Percentiles rank a stretch among this genome's conserved stretches.
These are phyloP conservation scores for Coregonus ussuriensis DNA, from an alignment of 2,797 vertebrate genomes.

Conservation along the genomic window DNA sequence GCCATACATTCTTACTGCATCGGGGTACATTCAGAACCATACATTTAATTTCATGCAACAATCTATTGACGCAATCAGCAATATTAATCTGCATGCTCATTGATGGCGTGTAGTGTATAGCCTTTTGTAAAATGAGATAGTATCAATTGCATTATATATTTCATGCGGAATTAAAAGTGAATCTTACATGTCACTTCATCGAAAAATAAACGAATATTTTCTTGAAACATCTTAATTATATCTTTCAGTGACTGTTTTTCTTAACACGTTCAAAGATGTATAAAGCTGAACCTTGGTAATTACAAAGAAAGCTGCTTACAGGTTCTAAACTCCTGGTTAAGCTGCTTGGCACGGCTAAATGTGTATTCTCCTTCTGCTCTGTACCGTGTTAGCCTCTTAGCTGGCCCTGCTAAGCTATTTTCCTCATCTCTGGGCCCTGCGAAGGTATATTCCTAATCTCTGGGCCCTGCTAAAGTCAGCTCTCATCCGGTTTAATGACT, in stretches of 20 bases:
- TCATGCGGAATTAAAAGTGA: neutral
- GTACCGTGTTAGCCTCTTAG: constrained; percentile 39
- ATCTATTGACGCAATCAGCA: no score
- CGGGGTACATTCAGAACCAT: no score
- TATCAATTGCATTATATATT: neutral
- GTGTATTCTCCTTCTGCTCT: constrained; percentile 47
- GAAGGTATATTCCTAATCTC: neutral
- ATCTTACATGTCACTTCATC: neutral
- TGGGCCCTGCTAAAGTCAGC: constrained; percentile 45
- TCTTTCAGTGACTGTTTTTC: constrained; percentile 7
- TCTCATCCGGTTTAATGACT: constrained; percentile 1
- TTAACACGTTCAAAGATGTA: no score
- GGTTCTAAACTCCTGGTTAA: constrained; percentile 55
- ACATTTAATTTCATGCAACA: no score
- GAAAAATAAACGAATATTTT: neutral
- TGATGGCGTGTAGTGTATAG: no score
- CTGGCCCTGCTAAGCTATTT: constrained; percentile 53
- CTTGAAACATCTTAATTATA: constrained; percentile 31
- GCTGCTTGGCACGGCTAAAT: constrained; percentile 43
- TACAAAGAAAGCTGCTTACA: constrained; percentile 57
- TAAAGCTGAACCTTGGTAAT: constrained; percentile 47
- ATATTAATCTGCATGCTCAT: neutral
- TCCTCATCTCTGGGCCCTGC: constrained; percentile 6
- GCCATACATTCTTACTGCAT: no score
- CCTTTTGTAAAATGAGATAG: neutral